phyloP scores from a whole-genome alignment of 2,113 vertebrate species.

The human (Homo sapiens) region DNA sequence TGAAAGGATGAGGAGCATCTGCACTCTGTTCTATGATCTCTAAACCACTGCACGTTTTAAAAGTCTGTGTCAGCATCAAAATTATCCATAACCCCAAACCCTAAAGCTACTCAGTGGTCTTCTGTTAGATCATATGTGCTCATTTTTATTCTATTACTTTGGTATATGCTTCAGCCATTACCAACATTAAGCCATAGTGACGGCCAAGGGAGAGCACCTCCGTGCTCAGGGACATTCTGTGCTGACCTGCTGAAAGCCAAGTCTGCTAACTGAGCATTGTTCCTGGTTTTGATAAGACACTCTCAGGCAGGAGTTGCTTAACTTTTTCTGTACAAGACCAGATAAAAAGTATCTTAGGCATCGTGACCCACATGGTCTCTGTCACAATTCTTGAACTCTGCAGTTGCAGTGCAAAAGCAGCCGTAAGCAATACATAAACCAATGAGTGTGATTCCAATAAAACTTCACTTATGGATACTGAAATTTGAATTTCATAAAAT shows the following conservation, averaged over 20 bases:
- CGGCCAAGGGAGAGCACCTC: neutral
- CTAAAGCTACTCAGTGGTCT: neutral
- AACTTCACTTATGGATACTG: neutral
- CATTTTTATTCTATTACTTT: neutral
- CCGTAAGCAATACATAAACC: neutral
- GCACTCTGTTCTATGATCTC: neutral
- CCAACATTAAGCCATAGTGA: neutral
- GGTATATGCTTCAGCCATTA: neutral
- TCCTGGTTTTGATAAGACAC: neutral
- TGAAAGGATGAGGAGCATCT: neutral
- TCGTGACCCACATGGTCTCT: neutral
- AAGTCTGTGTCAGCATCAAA: neutral
- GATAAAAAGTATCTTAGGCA: neutral
- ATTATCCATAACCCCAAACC: neutral
- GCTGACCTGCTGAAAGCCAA: neutral
- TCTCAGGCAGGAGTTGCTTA: neutral
- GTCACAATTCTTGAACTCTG: neutral
- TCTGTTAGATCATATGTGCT: neutral
- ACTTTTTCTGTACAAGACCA: neutral
- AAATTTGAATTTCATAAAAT: neutral
- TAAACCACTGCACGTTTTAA: neutral
- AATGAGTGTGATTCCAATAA: neutral
- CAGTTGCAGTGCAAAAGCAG: neutral
- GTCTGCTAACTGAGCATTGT: neutral
- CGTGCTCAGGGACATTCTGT: rapidly evolving